Percentiles rank a stretch among this genome's conserved stretches.
These are phyloP conservation scores for Noctua janthe DNA, from an alignment of 2,888 invertebrate genomes.

Conservation along the genomic window DNA sequence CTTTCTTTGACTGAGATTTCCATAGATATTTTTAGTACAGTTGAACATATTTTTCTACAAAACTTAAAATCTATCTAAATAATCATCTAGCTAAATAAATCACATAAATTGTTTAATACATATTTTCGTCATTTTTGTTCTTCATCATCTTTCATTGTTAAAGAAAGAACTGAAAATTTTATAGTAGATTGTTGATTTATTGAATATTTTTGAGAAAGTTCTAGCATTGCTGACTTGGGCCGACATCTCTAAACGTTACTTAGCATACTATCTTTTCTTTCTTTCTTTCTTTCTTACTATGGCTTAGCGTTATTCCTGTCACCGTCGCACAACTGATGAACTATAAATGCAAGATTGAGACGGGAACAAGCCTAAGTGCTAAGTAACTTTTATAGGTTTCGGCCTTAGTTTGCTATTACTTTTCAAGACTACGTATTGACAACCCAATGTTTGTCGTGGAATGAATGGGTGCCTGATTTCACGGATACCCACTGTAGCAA, in stretches of 20 bases:
- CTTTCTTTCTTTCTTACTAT: too few species aligned
- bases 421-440: background rate
- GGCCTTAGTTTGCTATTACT: constrained; percentile 7
- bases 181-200: constrained; percentile 43
- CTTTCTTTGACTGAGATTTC: background rate
- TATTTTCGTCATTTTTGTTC: constrained; percentile 11
- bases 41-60: constrained; percentile 3
- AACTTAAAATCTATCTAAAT: background rate
- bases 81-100: background rate
- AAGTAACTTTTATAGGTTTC: constrained; percentile 21
- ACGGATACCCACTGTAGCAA: background rate
- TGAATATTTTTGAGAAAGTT: constrained; percentile 15
- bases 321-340: background rate
- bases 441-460: constrained; percentile 1
- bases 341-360: background rate
- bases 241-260: constrained; percentile 2
- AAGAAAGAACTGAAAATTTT: constrained; percentile 56
- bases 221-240: background rate
- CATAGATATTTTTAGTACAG: background rate
- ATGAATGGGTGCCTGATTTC: constrained; percentile 39
- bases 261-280: background rate
- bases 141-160: constrained; percentile 24
- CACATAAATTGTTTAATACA: background rate
- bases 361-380: background rate
- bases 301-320: background rate